Percentiles rank a stretch among this genome's conserved stretches.
Evolutionary conservation across 2,113 vertebrate genomes (phyloP).

Genomic region (Motacilla alba): DNA sequence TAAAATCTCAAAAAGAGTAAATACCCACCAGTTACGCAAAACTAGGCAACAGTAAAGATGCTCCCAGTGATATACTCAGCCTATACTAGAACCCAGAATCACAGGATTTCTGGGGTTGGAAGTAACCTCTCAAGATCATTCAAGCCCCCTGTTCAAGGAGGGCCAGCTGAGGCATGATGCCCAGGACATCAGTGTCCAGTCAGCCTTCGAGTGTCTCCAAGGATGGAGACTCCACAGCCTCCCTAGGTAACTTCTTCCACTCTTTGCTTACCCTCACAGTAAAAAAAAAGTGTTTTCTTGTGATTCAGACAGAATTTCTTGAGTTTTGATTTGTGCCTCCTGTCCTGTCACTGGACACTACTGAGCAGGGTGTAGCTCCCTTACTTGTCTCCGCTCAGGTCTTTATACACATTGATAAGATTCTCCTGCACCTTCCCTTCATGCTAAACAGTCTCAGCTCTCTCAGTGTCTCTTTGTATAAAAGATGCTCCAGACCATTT

Average conservation of each 20-base stretch:
- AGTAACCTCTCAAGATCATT: neutral
- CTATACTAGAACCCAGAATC: neutral
- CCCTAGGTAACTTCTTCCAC: neutral
- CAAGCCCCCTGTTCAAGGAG: accelerated
- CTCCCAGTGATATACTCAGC: neutral
- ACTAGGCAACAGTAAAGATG: neutral
- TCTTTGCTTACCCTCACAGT: neutral
- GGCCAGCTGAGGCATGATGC: neutral
- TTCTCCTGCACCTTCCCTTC: neutral
- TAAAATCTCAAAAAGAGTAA: neutral
- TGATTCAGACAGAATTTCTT: neutral
- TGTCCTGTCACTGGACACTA: neutral
- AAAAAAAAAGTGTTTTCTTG: neutral
- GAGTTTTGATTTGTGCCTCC: neutral
- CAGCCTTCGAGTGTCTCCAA: neutral
- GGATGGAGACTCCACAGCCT: neutral
- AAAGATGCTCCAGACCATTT: neutral
- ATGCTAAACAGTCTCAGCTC: neutral
- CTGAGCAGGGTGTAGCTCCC: neutral
- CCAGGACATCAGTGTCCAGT: neutral
- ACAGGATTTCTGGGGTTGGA: neutral
- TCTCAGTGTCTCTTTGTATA: neutral
- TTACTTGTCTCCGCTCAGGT: neutral
- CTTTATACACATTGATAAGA: neutral
- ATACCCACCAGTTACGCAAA: neutral